Base-by-base conservation (phyloP, 2,888 invertebrate genomes). In the Halictus ligatus region DNA sequence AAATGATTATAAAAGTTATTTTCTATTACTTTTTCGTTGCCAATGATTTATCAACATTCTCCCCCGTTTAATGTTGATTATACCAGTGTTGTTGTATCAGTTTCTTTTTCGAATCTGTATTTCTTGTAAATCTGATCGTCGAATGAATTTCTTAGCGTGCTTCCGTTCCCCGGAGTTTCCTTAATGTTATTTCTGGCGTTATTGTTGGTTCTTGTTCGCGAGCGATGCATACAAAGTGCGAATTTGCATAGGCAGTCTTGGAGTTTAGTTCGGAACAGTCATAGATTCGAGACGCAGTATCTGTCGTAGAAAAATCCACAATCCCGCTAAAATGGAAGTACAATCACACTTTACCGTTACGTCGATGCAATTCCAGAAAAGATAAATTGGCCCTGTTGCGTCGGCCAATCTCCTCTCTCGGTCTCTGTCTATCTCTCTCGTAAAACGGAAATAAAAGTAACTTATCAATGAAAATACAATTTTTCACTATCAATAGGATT, bases 321-420 rank as follows among this genome's bases (percentile, higher is more conserved):
- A 60, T 60, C 13, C 25, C 15, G 60, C 25, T 60, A 60, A 60
- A 60, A 60, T 60, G 60, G 15, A 60, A 60, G 60, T 29, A 60
- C 60, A 60, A 60, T 60, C 60, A 60, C 25, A 60, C 60, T 60
- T 29, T 60, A 60, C 60, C 25, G 60, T 60, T 60, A 25, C 60
- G 60, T 60, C 60, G 60, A 60, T 60, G 25, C 60, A 29, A 60
- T 60, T 60, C 60, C 25, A 29, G 25, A 60, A 60, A 29, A 60
- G 60, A 60, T 60, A 60, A 60, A 60, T 60, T 60, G 60, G 60
- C 25, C 60, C 60, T 60, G 60, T 60, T 60, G 60, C 60, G 13
- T 60, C 25, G 60, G 15, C 60, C 60, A 60, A 60, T 60, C 60
- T 60, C 6, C 1, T 60, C 12, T 21, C n/a, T 5, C 13, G 13